Conservation (phyloP, 1,140 invertebrate genomes). For the Hetaerina americana region DNA sequence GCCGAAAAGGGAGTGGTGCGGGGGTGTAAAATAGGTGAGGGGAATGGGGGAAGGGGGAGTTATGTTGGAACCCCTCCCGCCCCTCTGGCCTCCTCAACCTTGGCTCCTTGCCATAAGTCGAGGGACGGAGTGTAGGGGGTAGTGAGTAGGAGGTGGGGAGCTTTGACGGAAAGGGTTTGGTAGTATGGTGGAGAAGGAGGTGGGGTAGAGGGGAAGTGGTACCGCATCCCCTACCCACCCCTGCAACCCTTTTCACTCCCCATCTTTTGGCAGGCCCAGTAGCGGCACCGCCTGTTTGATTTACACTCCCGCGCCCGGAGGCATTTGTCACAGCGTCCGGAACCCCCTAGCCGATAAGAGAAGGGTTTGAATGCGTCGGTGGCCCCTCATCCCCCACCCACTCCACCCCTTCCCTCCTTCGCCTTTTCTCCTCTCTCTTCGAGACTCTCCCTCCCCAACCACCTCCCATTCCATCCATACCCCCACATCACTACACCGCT, state of each 20-base stretch:
- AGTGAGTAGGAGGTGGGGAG: background rate
- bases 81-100: too few species aligned
- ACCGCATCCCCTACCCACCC: too few species aligned
- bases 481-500: too few species aligned
- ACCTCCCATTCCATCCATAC: too few species aligned
- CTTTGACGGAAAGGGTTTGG: too few species aligned
- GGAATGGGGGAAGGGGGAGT: background rate
- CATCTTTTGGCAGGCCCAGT: background rate
- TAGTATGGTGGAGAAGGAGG: too few species aligned
- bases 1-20: background rate
- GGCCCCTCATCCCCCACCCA: background rate
- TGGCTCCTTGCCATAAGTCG: background rate
- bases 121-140: background rate
- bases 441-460: background rate
- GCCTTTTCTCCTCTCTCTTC: background rate
- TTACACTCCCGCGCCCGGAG: background rate
- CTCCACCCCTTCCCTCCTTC: background rate
- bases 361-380: background rate
- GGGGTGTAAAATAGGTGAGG: background rate
- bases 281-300: background rate
- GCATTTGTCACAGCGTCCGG: background rate
- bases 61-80: too few species aligned
- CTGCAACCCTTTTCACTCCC: too few species aligned
- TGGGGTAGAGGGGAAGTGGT: too few species aligned
- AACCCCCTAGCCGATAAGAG: background rate